Base-by-base conservation (phyloP, 2,113 vertebrate genomes). In the Cyanocitta stelleri region DNA sequence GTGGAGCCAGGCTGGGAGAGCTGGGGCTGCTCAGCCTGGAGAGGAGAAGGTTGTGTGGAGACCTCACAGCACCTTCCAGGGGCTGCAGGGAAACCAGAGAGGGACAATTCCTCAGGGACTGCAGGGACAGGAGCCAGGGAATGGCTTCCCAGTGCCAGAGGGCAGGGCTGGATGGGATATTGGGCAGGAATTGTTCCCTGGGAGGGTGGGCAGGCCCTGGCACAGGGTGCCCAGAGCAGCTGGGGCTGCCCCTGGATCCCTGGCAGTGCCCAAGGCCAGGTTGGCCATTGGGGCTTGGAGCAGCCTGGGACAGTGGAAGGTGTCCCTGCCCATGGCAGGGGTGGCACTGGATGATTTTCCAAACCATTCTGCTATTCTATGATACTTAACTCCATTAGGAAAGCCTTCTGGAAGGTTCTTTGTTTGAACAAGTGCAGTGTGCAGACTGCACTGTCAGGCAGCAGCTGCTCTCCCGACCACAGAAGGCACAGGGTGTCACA, bases 401-500 rank as follows among this genome's bases (percentile, higher is more conserved):
- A 80, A 95, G 16, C 3, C 27, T 67, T 54, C 61, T 43, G 29
- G 27, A 75, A 89, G 4, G 17, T 51, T 91, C 52, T 67, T 4
- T 19, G 5, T 68, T 24, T 56, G 66, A 52, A 44, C 21, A 78
- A 84, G 44, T 7, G 11, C 23, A 46, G 24, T 15, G 5, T 32
- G 62, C 18, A 1, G 16, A 18, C 23, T 46, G 13, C 41, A 24
- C 21, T n/a, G 20, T 26, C 67, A 46, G 49, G 48, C 16, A 43
- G 14, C 63, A 66, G 44, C 20, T 66, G 12, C 46, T 37, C 9
- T 24, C 21, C 24, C 1, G 2, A 32, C 11, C 18, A 12, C 30
- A 72, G 27, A 10, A 44, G 69, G 63, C 16, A 23, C 29, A 1
- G 2, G 1, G 1, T 8, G 23, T 4, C 24, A 15, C 17, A 58